Conservation (phyloP, 30 jellyfish, hydroid and myxozoan genomes). For the Haliclystus octoradiatus region DNA sequence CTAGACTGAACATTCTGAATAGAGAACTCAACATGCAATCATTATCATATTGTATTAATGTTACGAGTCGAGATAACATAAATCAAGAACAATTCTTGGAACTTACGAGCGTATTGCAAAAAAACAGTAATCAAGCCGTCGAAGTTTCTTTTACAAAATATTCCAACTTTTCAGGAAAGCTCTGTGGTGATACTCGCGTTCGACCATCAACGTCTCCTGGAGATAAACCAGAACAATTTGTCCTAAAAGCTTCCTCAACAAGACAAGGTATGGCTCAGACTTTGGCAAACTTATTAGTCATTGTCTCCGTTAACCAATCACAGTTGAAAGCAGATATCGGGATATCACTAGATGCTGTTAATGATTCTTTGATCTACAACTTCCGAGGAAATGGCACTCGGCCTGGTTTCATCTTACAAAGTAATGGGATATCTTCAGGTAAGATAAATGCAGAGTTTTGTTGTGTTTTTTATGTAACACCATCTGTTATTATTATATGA, state of each 20-base stretch:
- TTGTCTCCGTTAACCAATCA: neutral
- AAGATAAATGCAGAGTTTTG: constrained; percentile 12
- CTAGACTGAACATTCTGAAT: constrained; percentile 44
- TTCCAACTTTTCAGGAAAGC: neutral
- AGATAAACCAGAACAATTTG: neutral
- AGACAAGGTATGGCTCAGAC: constrained; percentile 22
- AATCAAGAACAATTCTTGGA: neutral
- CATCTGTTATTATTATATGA: no score
- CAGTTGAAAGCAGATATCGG: neutral
- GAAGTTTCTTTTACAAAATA: neutral
- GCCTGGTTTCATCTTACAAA: constrained; percentile 28
- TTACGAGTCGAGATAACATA: neutral
- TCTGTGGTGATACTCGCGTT: neutral
- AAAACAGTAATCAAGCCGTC: neutral
- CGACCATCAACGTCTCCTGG: neutral
- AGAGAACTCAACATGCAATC: constrained; percentile 32
- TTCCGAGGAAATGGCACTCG: constrained; percentile 30
- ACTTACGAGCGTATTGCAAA: neutral
- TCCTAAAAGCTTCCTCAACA: constrained; percentile 3
- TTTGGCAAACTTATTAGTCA: neutral
- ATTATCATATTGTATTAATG: neutral
- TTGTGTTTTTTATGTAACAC: no score
- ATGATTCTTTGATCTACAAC: constrained; percentile 10
- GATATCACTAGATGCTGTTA: neutral
- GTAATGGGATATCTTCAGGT: constrained; percentile 54